Evolutionary conservation across 2,888 invertebrate species (phyloP).

Genomic region (Diaprepes abbreviatus): DNA sequence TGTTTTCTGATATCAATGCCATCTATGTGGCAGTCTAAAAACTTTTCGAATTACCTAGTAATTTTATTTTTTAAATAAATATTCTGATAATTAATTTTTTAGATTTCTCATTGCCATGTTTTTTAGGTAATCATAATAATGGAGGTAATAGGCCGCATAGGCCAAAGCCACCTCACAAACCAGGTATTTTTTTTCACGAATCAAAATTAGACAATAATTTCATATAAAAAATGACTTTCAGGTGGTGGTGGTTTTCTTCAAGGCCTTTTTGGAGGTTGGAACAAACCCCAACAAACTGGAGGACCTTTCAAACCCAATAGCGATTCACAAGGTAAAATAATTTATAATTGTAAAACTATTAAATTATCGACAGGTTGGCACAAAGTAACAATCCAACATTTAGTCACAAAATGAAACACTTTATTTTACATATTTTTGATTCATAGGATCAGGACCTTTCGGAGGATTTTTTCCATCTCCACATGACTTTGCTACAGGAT

Average conservation of each 20-base stretch:
- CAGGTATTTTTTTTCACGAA: constrained; percentile 29
- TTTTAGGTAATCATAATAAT: constrained; percentile 3
- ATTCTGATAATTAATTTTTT: too few species aligned
- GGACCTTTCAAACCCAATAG: not conserved
- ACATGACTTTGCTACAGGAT: constrained; percentile 53
- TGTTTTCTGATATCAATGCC: too few species aligned
- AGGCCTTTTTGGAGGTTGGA: constrained; percentile 37
- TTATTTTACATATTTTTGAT: constrained; percentile 2
- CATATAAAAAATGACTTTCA: not conserved
- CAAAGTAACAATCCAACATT: not conserved
- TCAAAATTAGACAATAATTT: not conserved
- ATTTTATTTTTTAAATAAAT: too few species aligned
- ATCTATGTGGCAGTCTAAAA: too few species aligned
- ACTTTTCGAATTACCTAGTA: too few species aligned
- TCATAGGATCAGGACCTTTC: constrained; percentile 39
- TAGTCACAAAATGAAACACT: constrained; percentile 17
- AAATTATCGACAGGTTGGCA: too few species aligned
- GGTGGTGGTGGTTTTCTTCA: constrained; percentile 30
- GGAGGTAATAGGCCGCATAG: constrained; percentile 37
- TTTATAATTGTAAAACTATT: too few species aligned
- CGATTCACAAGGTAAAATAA: constrained; percentile 20
- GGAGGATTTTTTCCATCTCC: constrained; percentile 52
- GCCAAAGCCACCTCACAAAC: constrained; percentile 32
- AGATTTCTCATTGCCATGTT: too few species aligned
- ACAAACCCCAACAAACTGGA: constrained; percentile 3